phyloP scores from a whole-genome alignment of 2,888 invertebrate genomes.

The Poecilus cupreus region DNA sequence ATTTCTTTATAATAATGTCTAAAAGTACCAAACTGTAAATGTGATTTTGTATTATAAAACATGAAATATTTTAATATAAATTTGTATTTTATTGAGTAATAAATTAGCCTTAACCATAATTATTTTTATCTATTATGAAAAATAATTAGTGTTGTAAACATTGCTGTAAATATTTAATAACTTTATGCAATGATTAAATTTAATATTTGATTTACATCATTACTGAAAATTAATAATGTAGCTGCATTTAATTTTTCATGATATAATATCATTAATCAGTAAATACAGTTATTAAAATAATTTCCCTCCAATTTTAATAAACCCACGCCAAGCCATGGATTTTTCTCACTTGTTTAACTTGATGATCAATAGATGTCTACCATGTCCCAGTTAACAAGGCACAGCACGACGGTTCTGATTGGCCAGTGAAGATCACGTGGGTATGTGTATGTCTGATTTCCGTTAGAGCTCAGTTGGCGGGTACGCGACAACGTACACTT shows the following conservation, averaged over 20 bases:
- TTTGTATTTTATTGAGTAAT: no score
- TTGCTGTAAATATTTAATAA: neutral
- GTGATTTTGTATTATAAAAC: constrained; percentile 21
- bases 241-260: no score
- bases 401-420: constrained; percentile 64
- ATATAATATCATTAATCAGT: neutral
- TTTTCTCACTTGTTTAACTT: constrained; percentile 39
- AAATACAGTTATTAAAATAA: constrained; percentile 30
- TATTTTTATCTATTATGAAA: no score
- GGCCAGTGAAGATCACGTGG: constrained; percentile 70
- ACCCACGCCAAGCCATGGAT: constrained; percentile 55
- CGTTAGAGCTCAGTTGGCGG: constrained; percentile 69
- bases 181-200: neutral
- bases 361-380: constrained; percentile 60
- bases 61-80: constrained; percentile 23
- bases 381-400: neutral
- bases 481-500: constrained; percentile 66
- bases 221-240: no score
- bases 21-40: constrained; percentile 22
- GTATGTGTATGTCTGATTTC: constrained; percentile 61
- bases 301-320: constrained; percentile 53
- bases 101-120: no score
- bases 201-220: neutral
- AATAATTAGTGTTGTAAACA: neutral
- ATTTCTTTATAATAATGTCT: neutral